Evolutionary conservation across 2,888 invertebrate species (phyloP).

Genomic region (Norana najaformis): DNA sequence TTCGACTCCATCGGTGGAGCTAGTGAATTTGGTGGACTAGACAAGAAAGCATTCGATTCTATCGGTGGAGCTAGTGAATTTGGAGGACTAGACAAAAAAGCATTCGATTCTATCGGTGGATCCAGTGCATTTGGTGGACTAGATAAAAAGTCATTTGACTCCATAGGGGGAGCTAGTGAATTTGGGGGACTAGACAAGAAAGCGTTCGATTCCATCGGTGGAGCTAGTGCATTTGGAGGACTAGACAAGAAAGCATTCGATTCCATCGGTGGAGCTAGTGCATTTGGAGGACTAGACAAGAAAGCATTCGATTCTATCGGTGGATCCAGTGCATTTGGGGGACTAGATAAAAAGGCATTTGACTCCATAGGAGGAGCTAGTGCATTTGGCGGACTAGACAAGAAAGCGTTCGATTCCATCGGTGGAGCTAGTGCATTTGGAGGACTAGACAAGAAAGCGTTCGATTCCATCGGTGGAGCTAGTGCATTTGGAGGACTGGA

Average conservation of each 20-base stretch:
- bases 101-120: slow-evolving; percentile 37
- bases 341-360: slow-evolving; percentile 34
- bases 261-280: slow-evolving; percentile 28
- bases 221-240: slow-evolving; percentile 25
- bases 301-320: slow-evolving; percentile 37
- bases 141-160: slow-evolving; percentile 33
- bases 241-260: slow-evolving; percentile 35
- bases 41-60: slow-evolving; percentile 37
- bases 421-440: slow-evolving; percentile 30
- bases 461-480: slow-evolving; percentile 34
- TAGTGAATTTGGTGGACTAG: slow-evolving; percentile 33
- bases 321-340: slow-evolving; percentile 27
- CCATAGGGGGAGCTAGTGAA: slow-evolving; percentile 28
- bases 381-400: slow-evolving; percentile 32
- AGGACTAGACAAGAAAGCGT: slow-evolving; percentile 33
- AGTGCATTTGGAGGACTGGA: slow-evolving; percentile 33
- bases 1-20: slow-evolving; percentile 33
- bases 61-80: slow-evolving; percentile 26
- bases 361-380: slow-evolving; percentile 28
- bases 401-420: slow-evolving; percentile 36
- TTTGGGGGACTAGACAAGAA: slow-evolving; percentile 36
- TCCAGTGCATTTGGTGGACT: slow-evolving; percentile 36
- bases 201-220: slow-evolving; percentile 32
- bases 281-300: slow-evolving; percentile 33
- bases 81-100: slow-evolving; percentile 26